Evolutionary conservation across 1,140 invertebrate species (phyloP).

Genomic region (Apis cerana): DNA sequence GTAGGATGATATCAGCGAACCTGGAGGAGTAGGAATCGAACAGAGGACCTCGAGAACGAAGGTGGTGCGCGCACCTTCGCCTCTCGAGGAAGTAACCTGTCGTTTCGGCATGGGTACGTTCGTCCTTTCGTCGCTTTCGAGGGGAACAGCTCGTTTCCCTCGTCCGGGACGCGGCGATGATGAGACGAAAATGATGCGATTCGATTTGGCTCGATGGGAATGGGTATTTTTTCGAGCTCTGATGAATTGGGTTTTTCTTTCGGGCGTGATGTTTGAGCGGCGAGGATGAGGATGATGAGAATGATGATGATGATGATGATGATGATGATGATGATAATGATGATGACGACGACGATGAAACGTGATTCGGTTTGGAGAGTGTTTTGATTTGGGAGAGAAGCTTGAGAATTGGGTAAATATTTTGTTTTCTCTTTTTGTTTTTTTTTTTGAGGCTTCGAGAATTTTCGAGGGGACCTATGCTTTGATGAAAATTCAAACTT

Average conservation of each 20-base stretch:
- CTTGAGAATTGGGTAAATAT: neutral
- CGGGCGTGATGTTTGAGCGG: no score
- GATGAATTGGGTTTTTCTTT: no score
- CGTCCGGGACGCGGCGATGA: no score
- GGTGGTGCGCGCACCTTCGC: conserved; percentile 18
- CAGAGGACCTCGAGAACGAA: conserved; percentile 35
- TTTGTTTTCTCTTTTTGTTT: no score
- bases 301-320: no score
- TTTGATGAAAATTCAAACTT: neutral
- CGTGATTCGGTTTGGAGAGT: neutral
- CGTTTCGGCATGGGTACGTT: conserved; percentile 18
- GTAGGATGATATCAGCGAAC: conserved; percentile 40
- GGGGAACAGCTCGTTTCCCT: no score
- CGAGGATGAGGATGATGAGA: no score
- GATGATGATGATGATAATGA: neutral
- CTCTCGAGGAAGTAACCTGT: conserved; percentile 60
- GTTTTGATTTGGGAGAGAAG: neutral
- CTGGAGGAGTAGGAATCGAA: conserved; percentile 65
- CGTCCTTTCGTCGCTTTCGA: neutral
- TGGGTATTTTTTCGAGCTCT: no score
- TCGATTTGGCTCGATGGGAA: no score
- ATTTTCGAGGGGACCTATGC: no score
- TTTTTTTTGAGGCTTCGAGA: no score
- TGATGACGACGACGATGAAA: neutral
- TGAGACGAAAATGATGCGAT: no score